Base-by-base conservation (phyloP, 2,888 invertebrate species). In the Coleophora deauratella region DNA sequence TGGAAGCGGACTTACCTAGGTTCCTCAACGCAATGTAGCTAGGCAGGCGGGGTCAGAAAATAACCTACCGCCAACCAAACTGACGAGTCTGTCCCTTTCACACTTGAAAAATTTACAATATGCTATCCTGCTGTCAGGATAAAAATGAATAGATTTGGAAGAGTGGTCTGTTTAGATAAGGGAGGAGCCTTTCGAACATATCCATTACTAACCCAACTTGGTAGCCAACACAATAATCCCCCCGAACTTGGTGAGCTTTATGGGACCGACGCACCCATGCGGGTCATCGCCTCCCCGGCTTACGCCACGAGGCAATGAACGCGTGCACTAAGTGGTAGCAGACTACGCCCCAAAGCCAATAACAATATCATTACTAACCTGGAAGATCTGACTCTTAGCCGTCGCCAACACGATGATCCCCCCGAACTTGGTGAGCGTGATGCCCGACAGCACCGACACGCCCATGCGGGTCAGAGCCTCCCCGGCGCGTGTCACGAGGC, bases 331-430 rank as follows among this genome's bases (percentile, higher is more conserved):
- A 88, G 86, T 99, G 99, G 49, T 98, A 97, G 77, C 98, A 98
- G 85, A 99, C 99, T 85, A 99, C 99, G 33, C 99, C 99, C 11
- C n/a, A n/a, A n/a, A n/a, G n/a, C n/a, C n/a, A n/a, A n/a, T n/a
- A 21, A 21, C 6, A 4, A 21, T 21, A 4, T 21, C 21, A 6
- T 3, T 21, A 21, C 21, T 4, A 21, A 88, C 89, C 86, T 93
- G 91, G 88, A 99, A 99, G 53, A 99, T 96, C 87, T 98, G 98
- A 44, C 97, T 97, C 77, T 98, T 98, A 14, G 99, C 98, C 72
- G 98, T 98, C 13, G 94, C 98, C 49, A 99, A 88, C 41, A 99
- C 97, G 49, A 98, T 89, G 69, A 99, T 98, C 37, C 99, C 99
- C 33, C 96, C 97, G 72, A 99, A 96, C 85, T 99, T 99, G 44